Base-by-base conservation (phyloP, 2,113 vertebrate genomes). In the Scomber scombrus region DNA sequence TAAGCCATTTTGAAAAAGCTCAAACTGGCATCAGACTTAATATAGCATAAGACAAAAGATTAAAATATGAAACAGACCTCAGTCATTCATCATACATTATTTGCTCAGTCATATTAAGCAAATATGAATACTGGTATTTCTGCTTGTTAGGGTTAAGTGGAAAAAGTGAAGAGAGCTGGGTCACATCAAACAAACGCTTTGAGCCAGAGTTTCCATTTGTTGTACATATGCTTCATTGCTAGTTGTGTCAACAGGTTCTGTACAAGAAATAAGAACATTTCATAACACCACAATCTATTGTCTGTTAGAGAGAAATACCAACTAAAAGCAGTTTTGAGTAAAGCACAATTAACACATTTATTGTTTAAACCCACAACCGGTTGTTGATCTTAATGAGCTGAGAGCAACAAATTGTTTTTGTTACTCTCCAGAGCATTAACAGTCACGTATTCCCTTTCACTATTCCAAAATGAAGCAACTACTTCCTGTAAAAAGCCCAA, bases 401-500 rank as follows among this genome's bases (percentile, higher is more conserved):
- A 52, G 75, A 73, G 76, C 67, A 79, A 76, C 58, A 70, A 71
- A 80, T 40, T 6, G 46, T 62, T 80, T 81, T 81, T 80, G 84
- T 85, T 78, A 61, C 78, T 70, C 58, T 55, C 47, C 12, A 11
- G 67, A 75, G 68, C 47, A 64, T 78, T 88, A 69, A 80, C 66
- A 78, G 68, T 85, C 85, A 89, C 64, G 62, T 55, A 81, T 80
- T 85, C 76, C 80, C 54, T 79, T 80, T 88, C 82, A 84, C 84
- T 60, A 62, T 77, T 89, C 80, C 86, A 86, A 88, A 89, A 84
- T 83, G 65, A 81, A 88, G 69, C 84, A 84, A 89, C 70, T 56
- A 71, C 84, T 91, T 92, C 89, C 89, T 90, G 90, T 93, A 90
- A 91, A 88, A 4, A 55, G 77, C 40, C 71, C 80, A 75, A 85